Base-by-base conservation (phyloP, 1,140 invertebrate species). In the Steinernema khuongi region DNA sequence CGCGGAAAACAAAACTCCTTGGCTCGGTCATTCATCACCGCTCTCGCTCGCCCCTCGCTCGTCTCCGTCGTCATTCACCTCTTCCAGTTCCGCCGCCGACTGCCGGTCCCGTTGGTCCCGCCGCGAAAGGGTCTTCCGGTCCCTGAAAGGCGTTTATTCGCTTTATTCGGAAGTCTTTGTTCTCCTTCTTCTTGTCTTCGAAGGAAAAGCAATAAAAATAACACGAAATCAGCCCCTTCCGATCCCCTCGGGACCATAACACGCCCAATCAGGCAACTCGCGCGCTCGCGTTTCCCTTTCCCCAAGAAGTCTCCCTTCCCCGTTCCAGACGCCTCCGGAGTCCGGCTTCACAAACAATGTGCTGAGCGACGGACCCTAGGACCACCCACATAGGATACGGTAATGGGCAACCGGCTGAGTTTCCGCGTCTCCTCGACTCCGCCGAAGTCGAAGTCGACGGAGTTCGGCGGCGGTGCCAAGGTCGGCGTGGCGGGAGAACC, bases 21-120 rank as follows among this genome's bases (percentile, higher is more conserved):
- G 50, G 19, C 14, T n/a, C 50, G 50, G 19, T 26, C 50, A 60
- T 60, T 22, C 50, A 60, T 60, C 50, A 7, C 26, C 50, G 50
- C 14, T 22, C 4, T 60, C 50, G 14, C 50, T 60, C n/a, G n/a
- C n/a, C n/a, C n/a, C 4, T 60, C 14, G n/a, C 36, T 60, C 50
- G 50, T 14, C 50, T 60, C 50, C 50, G 50, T 22, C 50, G 11
- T 60, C 50, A 60, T 60, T 60, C 50, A 60, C 50, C 26, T 60
- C 50, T 60, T 22, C 50, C 50, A 60, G 26, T 60, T 26, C 19
- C 50, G 14, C 50, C 50, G 50, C 50, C 26, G 26, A 60, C 14
- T 22, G 50, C 19, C 50, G 50, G n/a, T n/a, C n/a, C 26, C 50
- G 50, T 41, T 41, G 36, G 36, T 7, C n/a, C n/a, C 36, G 7